Conservation (phyloP, 2,113 vertebrate species). For the Chauna torquata region DNA sequence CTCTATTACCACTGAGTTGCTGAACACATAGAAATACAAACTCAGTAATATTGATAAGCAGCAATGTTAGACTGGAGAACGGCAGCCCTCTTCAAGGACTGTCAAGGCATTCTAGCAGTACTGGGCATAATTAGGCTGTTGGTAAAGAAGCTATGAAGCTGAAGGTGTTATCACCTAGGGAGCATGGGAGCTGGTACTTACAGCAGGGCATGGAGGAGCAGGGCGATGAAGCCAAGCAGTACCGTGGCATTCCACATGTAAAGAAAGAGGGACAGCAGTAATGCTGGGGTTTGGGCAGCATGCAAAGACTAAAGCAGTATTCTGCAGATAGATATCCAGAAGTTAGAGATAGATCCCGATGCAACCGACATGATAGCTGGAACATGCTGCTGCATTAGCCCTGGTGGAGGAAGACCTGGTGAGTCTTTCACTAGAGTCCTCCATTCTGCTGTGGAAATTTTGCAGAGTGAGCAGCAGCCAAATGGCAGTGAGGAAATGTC, state of each 20-base stretch:
- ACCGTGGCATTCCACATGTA: not conserved
- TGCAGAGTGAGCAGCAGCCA: not conserved
- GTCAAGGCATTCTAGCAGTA: not conserved
- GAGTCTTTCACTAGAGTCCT: not conserved
- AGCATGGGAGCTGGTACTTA: not conserved
- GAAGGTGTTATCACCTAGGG: not conserved
- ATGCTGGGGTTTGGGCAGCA: not conserved
- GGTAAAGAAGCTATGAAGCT: not conserved
- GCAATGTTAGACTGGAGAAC: not conserved
- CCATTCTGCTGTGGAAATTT: not conserved
- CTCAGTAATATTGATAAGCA: not conserved
- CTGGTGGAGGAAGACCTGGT: not conserved
- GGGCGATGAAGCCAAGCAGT: not conserved
- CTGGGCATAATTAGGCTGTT: not conserved
- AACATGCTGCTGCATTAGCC: accelerated
- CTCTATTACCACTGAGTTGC: not conserved
- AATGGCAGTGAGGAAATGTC: not conserved
- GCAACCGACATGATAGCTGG: not conserved
- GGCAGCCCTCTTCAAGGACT: not conserved
- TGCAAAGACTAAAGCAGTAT: not conserved
- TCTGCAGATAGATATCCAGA: not conserved
- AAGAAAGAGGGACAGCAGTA: not conserved
- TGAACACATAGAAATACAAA: not conserved
- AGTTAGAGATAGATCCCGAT: not conserved
- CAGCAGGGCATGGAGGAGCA: not conserved